Conservation (phyloP, 2,888 invertebrate species). For the Agrotis puta region DNA sequence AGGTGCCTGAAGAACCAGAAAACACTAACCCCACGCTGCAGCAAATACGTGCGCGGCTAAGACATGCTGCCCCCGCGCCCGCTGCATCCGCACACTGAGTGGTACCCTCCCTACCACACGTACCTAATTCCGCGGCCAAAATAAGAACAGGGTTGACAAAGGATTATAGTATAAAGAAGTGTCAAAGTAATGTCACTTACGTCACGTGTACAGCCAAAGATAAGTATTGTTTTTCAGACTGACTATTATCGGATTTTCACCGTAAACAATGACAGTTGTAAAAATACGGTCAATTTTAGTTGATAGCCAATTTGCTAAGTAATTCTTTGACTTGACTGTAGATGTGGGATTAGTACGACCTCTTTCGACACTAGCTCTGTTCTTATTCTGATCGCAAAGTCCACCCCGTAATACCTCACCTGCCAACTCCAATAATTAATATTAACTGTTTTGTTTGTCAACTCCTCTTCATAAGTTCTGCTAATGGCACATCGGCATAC, state of each 20-base stretch:
- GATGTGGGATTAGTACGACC: neutral
- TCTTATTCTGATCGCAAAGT: constrained; percentile 27
- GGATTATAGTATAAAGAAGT: neutral
- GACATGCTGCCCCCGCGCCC: constrained; percentile 82
- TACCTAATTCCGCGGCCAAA: constrained; percentile 24
- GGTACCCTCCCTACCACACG: constrained; percentile 7
- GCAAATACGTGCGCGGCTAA: constrained; percentile 85
- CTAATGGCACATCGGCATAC: constrained; percentile 15
- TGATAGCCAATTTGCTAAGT: neutral
- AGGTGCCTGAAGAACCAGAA: constrained; percentile 76
- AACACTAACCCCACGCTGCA: constrained; percentile 86
- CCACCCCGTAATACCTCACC: constrained; percentile 8
- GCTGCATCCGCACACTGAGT: constrained; percentile 83
- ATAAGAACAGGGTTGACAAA: constrained; percentile 19
- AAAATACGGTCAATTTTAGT: neutral
- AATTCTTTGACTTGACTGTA: neutral
- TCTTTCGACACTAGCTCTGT: constrained; percentile 5
- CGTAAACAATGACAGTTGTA: neutral
- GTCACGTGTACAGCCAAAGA: neutral
- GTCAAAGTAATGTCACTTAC: constrained; percentile 23
- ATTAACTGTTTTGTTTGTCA: constrained; percentile 1
- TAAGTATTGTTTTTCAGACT: neutral
- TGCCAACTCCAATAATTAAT: constrained; percentile 25
- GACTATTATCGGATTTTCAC: no score
- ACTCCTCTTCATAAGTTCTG: constrained; percentile 21